Base-by-base conservation (phyloP, 2,797 vertebrate genomes). In the Argentina silus region DNA sequence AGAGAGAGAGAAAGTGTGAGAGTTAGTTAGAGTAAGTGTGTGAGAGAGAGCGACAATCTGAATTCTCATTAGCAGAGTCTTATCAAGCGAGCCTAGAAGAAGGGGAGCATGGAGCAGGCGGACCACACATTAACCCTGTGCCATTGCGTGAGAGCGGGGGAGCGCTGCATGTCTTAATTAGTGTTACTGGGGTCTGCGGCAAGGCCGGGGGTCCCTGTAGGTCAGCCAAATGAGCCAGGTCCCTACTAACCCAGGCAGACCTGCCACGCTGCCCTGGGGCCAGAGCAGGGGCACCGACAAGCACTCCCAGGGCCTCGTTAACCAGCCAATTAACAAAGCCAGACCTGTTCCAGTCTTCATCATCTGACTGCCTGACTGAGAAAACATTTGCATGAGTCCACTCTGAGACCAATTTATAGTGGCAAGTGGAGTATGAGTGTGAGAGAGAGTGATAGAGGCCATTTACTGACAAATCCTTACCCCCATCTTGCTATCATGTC, bases 321-420 rank as follows among this genome's bases (percentile, higher is more conserved):
- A 91, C 82, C 76, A 89, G 84, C 87, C 90, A 91, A 91, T 92
- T 91, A 91, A 90, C 85, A 87, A 85, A 83, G 81, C 75, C 64
- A 2, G 77, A 80, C 67, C 78, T 73, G 27, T 63, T 42, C 1
- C 59, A 27, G 59, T 5, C 59, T 61, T 21, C 10, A n/a, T n/a
- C n/a, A n/a, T n/a, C 36, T 62, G 60, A 0, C 36, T 61, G 59
- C 21, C 60, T 65, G 60, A 43, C 47, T 72, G 36, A 19, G 15
- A 55, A 78, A 50, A 3, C 61, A 57, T 76, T 74, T 57, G 59
- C 70, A 68, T 65, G 59, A 15, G 9, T 27, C 23, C 47, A 67
- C 47, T 67, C 59, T 77, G 83, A 88, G 85, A 87, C 79, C 44
- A 68, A 68, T 55, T 56, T 76, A 23, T 48, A 23, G 19, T 53